These are phyloP conservation scores for Borostomias antarcticus DNA, from an alignment of 2,797 vertebrate species.

Conservation along the genomic window DNA sequence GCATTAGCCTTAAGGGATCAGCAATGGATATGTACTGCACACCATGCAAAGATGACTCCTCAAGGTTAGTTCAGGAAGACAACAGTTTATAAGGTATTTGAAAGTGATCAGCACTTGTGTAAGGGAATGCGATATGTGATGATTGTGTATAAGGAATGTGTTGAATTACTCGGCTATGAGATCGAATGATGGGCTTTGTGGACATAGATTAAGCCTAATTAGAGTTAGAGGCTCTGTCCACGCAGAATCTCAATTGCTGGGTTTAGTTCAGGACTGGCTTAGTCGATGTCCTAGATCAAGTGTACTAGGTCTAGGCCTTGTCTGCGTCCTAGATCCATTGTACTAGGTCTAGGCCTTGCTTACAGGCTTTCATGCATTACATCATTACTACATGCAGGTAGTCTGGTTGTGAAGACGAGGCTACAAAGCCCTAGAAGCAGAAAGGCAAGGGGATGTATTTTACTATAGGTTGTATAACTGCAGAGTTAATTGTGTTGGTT, in stretches of 20 bases:
- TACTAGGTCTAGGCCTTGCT: slow-evolving; percentile 15
- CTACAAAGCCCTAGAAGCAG: slow-evolving; percentile 32
- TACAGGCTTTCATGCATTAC: slow-evolving; percentile 26
- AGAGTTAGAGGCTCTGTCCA: not conserved
- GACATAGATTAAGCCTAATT: not conserved
- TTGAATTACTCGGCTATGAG: slow-evolving; percentile 19
- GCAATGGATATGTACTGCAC: slow-evolving; percentile 16
- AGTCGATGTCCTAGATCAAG: not conserved
- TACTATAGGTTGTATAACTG: slow-evolving; percentile 36
- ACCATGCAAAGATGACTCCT: not conserved
- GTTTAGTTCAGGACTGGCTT: not conserved
- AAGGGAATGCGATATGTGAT: slow-evolving; percentile 17
- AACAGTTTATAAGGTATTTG: slow-evolving; percentile 14
- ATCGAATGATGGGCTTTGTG: not conserved
- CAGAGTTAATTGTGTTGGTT: slow-evolving; percentile 32
- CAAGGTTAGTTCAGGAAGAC: slow-evolving; percentile 25
- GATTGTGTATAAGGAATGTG: slow-evolving; percentile 35
- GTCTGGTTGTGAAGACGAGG: slow-evolving; percentile 14
- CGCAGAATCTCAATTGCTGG: not conserved
- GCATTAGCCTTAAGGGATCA: not conserved
- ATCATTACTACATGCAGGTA: no score
- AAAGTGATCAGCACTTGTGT: slow-evolving; percentile 27
- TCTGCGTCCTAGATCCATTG: not conserved
- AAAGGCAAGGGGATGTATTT: slow-evolving; percentile 53
- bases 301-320: not conserved